Evolutionary conservation across 2,888 invertebrate species (phyloP), one percentile per base, ranked within the genome.

Genomic region (Xestobium rufovillosum): DNA sequence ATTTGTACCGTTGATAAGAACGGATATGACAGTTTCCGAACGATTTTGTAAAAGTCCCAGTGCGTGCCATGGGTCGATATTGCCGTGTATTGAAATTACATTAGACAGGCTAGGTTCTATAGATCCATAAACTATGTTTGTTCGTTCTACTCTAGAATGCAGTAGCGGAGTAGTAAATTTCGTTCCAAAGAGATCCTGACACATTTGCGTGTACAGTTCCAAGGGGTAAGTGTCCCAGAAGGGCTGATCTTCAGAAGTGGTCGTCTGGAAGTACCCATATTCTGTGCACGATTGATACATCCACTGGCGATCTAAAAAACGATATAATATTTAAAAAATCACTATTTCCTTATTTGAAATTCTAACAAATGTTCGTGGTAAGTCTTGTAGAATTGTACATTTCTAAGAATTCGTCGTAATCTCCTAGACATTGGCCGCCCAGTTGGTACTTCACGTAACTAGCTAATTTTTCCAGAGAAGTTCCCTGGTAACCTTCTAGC

Each of bases 281-380:
- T 96, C 96, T 1, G 86, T 88, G 60, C 95, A 96, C 0, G 94
- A 94, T 66, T 95, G 95, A 61, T 91, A 95, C 41, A 76, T 81
- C 95, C 95, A 95, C 55, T 88, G 87, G 0, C 94, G 81, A 47
- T 71, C 82, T 80, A 52, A 34, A 41, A 45, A 36, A 36, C n/a
- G 23, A 8, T 19, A n/a, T 19, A 8, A n/a, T 8, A 8, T 19
- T 19, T 8, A 19, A 19, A 19, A 6, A 19, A 19, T 19, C 23
- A 19, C n/a, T 19, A 8, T n/a, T n/a, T n/a, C n/a, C n/a, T n/a
- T n/a, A n/a, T n/a, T n/a, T n/a, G n/a, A n/a, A n/a, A n/a, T 19
- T 8, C 23, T 19, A 8, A 19, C 23, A 19, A 19, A n/a, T n/a
- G 23, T 19, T n/a, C 6, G 23, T 19, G 6, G 23, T 19, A 6